Evolutionary conservation across 2,888 invertebrate genomes (phyloP).

Genomic region (Malacosoma neustria): DNA sequence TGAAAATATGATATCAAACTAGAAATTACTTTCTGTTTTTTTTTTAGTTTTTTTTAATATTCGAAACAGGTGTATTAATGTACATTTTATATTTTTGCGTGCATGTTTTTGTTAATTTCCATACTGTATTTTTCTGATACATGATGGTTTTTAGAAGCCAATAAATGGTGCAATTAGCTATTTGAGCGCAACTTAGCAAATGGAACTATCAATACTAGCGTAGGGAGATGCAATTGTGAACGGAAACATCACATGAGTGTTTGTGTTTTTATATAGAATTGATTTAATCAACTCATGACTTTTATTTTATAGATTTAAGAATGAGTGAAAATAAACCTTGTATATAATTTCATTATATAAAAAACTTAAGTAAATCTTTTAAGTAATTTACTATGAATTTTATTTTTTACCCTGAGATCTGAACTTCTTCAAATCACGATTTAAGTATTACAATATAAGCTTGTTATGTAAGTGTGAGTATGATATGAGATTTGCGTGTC

Average conservation of each 20-base stretch:
- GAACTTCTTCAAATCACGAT: conserved; percentile 3
- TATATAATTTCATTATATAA: conserved; percentile 70
- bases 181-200: conserved; percentile 30
- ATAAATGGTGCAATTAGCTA: conserved; percentile 54
- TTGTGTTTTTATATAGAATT: conserved; percentile 54
- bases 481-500: no score
- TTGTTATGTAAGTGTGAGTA: no score
- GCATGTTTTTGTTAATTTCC: no score
- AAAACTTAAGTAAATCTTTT: conserved; percentile 70
- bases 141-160: conserved; percentile 22
- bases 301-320: conserved; percentile 62
- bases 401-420: conserved; percentile 69
- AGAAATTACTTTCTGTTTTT: no score
- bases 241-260: conserved; percentile 47
- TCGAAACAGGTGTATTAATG: no score
- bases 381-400: conserved; percentile 65
- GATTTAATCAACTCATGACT: conserved; percentile 71
- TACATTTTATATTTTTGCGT: no score
- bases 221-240: conserved; percentile 44
- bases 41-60: no score
- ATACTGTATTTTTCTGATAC: no score
- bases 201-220: conserved; percentile 39
- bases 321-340: conserved; percentile 66
- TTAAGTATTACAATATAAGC: no score
- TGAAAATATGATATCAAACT: no score